Conservation (phyloP, 2,113 vertebrate genomes). For the Phainopepla nitens region DNA sequence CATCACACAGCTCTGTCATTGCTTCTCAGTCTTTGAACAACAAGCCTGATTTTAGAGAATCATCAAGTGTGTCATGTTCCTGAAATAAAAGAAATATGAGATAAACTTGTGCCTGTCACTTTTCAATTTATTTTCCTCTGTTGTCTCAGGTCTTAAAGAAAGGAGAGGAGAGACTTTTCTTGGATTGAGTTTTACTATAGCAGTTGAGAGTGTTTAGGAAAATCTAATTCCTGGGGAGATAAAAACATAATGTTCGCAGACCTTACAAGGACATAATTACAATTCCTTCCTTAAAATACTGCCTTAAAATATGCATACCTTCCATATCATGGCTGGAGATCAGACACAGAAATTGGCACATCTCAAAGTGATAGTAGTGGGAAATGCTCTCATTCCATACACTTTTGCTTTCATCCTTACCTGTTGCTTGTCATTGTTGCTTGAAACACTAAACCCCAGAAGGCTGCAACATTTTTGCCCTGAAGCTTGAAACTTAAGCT, state of each 20-base stretch:
- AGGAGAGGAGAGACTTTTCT: not conserved
- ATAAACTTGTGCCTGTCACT: not conserved
- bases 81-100: constrained; percentile 3
- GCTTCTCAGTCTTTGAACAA: not conserved
- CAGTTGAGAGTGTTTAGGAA: not conserved
- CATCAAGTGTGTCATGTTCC: not conserved
- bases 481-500: not conserved
- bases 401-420: not conserved
- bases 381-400: not conserved
- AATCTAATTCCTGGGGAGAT: constrained; percentile 13
- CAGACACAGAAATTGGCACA: not conserved
- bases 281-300: not conserved
- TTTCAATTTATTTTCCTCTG: not conserved
- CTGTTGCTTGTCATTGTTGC: not conserved
- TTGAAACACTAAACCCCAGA: not conserved
- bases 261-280: constrained; percentile 38
- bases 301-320: constrained; percentile 14
- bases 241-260: not conserved
- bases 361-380: not conserved
- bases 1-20: not conserved
- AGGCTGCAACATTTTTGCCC: not conserved
- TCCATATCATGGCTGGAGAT: not conserved
- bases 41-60: not conserved
- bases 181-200: not conserved
- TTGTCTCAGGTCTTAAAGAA: not conserved